These are phyloP conservation scores for Pteropus rufus DNA, from an alignment of 2,797 vertebrate species.

Conservation along the genomic window DNA sequence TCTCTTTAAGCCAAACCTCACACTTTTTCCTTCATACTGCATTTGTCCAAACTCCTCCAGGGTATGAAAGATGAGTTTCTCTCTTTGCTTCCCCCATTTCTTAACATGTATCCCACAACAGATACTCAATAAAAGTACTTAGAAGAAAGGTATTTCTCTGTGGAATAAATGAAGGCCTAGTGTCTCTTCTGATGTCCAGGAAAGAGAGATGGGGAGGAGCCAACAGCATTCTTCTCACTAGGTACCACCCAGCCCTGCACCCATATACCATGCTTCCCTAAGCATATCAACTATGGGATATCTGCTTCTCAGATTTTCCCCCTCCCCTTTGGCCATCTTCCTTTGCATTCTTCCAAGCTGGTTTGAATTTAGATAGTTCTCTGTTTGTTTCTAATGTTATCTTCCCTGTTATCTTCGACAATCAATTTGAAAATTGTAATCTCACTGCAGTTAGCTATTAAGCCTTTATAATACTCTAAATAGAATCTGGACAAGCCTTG, in stretches of 20 bases:
- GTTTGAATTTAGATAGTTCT: neutral
- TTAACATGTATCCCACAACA: neutral
- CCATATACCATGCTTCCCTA: neutral
- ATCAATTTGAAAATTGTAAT: constrained; percentile 27
- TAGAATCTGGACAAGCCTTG: neutral
- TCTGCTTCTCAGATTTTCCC: neutral
- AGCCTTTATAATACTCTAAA: neutral
- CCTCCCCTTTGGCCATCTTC: neutral
- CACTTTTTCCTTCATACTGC: neutral
- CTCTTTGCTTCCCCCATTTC: neutral
- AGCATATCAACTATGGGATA: neutral
- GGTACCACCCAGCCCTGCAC: neutral
- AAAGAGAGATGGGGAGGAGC: neutral
- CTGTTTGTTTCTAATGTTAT: neutral
- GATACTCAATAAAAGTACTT: neutral
- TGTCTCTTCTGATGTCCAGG: neutral
- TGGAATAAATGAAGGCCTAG: neutral
- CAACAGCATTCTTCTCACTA: neutral
- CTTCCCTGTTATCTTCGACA: neutral
- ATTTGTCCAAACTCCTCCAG: neutral
- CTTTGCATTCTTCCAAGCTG: neutral
- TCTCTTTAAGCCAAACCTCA: neutral
- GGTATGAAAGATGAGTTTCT: neutral
- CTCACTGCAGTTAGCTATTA: constrained; percentile 4
- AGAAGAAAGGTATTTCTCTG: neutral